Percentiles rank a stretch among this genome's conserved stretches.
Conservation (phyloP, 2,113 vertebrate species). For the Microcebus griseorufus region DNA sequence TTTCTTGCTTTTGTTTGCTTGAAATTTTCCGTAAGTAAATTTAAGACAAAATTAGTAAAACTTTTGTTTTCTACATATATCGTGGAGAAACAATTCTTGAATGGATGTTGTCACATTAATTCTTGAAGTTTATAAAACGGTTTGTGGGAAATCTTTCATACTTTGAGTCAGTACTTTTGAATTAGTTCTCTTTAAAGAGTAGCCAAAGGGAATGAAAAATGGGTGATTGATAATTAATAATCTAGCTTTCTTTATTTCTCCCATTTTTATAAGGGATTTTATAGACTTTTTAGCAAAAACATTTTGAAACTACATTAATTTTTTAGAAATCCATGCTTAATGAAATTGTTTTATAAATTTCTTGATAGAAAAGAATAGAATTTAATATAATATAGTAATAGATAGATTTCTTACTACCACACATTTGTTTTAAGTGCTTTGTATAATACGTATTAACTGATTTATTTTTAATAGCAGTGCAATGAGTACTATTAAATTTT, state of each 20-base stretch:
- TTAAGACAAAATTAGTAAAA: background rate
- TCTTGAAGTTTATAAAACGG: constrained; percentile 11
- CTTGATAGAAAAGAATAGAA: background rate
- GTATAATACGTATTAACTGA: background rate
- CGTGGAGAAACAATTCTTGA: background rate
- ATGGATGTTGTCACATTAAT: background rate
- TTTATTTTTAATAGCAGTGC: background rate
- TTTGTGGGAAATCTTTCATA: background rate
- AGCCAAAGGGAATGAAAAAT: constrained; percentile 7
- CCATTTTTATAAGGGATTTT: background rate
- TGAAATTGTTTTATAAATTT: background rate
- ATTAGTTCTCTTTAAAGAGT: background rate
- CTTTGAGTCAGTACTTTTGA: constrained; percentile 4
- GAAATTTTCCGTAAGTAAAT: background rate
- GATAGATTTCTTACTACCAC: background rate
- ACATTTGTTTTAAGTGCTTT: background rate
- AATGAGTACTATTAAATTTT: background rate
- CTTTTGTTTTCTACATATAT: background rate
- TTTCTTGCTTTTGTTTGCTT: constrained; percentile 6
- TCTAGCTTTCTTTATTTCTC: background rate
- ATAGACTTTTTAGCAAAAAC: background rate
- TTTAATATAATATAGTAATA: background rate
- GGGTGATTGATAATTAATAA: background rate
- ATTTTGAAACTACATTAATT: constrained; percentile 21
- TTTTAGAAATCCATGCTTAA: background rate